Evolutionary conservation across 2,113 vertebrate genomes (phyloP), one percentile per base, ranked within the genome.

Genomic region (Cynoglossus semilaevis): DNA sequence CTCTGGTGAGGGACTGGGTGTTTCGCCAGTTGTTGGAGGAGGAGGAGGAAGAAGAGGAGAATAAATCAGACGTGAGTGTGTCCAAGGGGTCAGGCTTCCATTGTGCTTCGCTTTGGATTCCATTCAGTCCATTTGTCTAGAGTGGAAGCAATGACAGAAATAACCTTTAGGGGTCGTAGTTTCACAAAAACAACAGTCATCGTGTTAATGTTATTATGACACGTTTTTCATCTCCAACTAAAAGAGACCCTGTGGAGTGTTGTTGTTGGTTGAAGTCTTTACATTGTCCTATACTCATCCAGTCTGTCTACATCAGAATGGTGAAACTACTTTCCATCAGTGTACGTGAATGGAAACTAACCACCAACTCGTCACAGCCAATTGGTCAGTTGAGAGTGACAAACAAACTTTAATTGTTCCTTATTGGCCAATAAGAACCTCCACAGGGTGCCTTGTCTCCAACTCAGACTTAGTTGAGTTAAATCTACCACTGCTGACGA

Each of bases 71-170:
- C 44, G 92, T 77, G 64, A 96, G 81, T 18, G 89, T 86, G 82
- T 92, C 86, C 56, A 95, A 93, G 77, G 92, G 93, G 87, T 92
- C 88, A 35, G 72, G 92, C 82, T 89, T 91, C 76, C 90, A 87
- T 70, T 92, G 89, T 81, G 90, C 89, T 87, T 93, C 92, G 77
- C 74, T 85, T 76, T 80, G 90, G 78, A 92, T 52, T 76, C 88
- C 72, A 0, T 89, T 80, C 1, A 87, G 66, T 77, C 90, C 91
- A 12, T 91, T 93, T 18, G 71, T 76, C 90, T 81, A 37, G 85
- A 87, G 88, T 87, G 41, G 77, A 85, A 80, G 64, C 68, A 76
- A 83, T 86, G 45, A 86, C 54, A 37, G 29, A 63, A 58, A 58
- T n/a, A 1, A 0, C 34, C 54, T 9, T 75, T 8, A 60, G 36